Base-by-base conservation (phyloP, 2,797 vertebrate genomes). In the Anguilla megastoma region DNA sequence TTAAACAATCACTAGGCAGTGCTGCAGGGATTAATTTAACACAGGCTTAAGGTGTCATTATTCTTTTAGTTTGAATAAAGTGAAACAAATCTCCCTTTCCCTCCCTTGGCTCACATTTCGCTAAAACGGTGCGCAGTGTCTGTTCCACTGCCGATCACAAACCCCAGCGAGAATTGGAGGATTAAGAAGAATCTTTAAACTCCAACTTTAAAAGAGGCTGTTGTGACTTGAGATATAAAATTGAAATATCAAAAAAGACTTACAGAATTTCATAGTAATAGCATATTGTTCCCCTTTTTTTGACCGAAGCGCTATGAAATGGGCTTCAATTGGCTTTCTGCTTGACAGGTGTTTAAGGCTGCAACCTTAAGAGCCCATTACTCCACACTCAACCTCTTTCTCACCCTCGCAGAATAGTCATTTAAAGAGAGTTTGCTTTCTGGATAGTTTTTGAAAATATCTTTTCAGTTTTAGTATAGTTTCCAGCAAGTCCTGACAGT, bases 41-140 rank as follows among this genome's bases (percentile, higher is more conserved):
- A 69, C 9, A 71, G 16, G 14, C 56, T 58, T 58, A 58, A 56
- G 2, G 56, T 58, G 56, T 58, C 63, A 69, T 69, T 69, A 69
- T 69, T 24, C 24, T 69, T n/a, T 69, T n/a, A 76, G 74, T 41
- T 76, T 76, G 74, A 76, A 76, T 76, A 6, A 76, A 76, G 74
- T 76, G 74, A 36, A 36, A 76, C 36, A 33, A 50, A 82, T 82
- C 79, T 82, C 24, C 12, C 79, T 24, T 48, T 50, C 21, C 79
- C 79, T 48, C 79, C 21, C 79, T 82, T 21, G 79, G 41, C 79
- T 82, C 45, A 82, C 24, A 82, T 82, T 82, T 50, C 21, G 24
- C 18, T 10, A 82, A 82, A 48, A 79, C 74, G 14, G 74, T 16
- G 16, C 4, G 21, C 36, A 79, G 24, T 18, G 74, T 41, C 33